These are phyloP conservation scores for Corticium candelabrum DNA, from an alignment of 37 sponge, comb jelly and placozoan species.

Conservation along the genomic window DNA sequence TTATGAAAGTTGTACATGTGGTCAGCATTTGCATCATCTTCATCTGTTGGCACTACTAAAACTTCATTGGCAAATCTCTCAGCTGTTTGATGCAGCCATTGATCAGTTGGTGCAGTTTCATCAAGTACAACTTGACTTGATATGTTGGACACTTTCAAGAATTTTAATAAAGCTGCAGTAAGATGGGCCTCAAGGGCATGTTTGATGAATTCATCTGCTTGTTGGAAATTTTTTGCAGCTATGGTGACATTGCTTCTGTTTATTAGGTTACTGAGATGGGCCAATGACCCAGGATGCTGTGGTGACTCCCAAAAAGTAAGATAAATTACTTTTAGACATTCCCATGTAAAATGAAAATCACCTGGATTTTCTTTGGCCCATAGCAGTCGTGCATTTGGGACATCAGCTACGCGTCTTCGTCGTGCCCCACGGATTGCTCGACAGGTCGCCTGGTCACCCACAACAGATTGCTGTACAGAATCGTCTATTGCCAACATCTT, in stretches of 20 bases:
- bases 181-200: conserved; percentile 22
- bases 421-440: not conserved
- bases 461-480: not conserved
- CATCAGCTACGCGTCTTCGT: conserved; percentile 7
- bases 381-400: not conserved
- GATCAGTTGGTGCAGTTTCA: not conserved
- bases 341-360: conserved; percentile 20
- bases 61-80: not conserved
- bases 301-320: conserved; percentile 17
- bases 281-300: conserved; percentile 11
- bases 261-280: conserved; percentile 7
- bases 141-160: too few relatives aligned
- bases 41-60: not conserved
- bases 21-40: conserved; percentile 12
- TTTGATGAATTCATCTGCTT: conserved; percentile 11
- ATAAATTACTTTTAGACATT: conserved; percentile 11
- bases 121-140: not conserved
- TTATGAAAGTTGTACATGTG: not conserved
- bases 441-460: conserved; percentile 24
- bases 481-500: not conserved
- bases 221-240: conserved; percentile 10
- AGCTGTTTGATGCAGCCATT: conserved; percentile 8
- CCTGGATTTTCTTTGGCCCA: conserved; percentile 26
- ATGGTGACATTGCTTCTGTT: not conserved
- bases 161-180: not conserved